phyloP scores from a whole-genome alignment of 2,888 invertebrate genomes.

The Spodoptera littoralis region DNA sequence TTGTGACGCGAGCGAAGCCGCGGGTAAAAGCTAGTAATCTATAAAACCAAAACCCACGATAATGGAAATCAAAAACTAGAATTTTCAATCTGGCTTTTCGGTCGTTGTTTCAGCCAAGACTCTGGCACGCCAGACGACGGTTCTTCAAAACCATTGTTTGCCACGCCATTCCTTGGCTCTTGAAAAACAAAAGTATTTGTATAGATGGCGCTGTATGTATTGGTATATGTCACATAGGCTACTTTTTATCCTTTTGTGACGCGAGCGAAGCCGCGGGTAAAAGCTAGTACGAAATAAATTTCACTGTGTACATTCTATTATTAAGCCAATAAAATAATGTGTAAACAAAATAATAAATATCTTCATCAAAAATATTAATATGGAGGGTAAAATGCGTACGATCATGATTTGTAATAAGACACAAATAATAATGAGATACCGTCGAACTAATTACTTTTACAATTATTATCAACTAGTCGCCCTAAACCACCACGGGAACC shows the following conservation, averaged over 20 bases:
- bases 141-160: conserved; percentile 17
- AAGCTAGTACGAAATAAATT: too few species aligned
- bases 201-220: too few species aligned
- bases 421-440: conserved; percentile 37
- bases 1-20: too few species aligned
- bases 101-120: conserved; percentile 62
- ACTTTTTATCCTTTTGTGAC: too few species aligned
- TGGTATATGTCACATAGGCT: too few species aligned
- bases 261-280: too few species aligned
- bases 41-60: background rate
- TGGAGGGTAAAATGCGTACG: conserved; percentile 22
- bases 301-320: too few species aligned
- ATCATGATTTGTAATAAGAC: conserved; percentile 10
- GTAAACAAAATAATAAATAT: too few species aligned
- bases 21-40: too few species aligned
- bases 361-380: background rate
- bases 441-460: conserved; percentile 21
- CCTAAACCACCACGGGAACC: conserved; percentile 31
- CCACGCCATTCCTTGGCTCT: conserved; percentile 31
- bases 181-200: too few species aligned
- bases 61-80: conserved; percentile 67
- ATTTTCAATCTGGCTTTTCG: conserved; percentile 67
- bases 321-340: too few species aligned
- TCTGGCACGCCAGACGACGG: conserved; percentile 16
- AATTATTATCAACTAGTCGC: conserved; percentile 37